Conservation (phyloP, 2,113 vertebrate species). For the Gyps fulvus region DNA sequence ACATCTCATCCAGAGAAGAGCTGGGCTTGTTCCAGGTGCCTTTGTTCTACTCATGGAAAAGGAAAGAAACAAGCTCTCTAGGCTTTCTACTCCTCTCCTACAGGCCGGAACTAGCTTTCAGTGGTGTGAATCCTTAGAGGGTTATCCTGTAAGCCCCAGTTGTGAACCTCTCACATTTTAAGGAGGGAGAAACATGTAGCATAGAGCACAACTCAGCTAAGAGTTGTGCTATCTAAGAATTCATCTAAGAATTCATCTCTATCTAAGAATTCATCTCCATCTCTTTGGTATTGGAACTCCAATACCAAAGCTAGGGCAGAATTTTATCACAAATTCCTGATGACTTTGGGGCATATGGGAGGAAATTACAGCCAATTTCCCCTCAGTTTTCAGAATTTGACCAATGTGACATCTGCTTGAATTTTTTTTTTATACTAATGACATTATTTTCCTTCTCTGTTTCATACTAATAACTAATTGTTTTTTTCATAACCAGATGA, state of each 20-base stretch:
- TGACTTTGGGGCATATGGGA: neutral
- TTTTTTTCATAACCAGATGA: neutral
- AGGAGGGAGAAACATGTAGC: neutral
- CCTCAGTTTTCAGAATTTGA: neutral
- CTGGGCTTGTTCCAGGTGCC: neutral
- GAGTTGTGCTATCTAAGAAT: neutral
- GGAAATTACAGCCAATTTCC: neutral
- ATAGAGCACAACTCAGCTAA: neutral
- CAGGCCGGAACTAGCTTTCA: neutral
- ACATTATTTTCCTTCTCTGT: neutral
- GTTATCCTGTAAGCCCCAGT: fast-evolving
- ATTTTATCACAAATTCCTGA: neutral
- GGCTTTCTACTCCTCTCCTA: neutral
- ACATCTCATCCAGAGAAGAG: neutral
- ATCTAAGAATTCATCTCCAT: neutral
- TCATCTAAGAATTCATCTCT: neutral
- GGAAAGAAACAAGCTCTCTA: neutral
- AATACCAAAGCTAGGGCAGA: neutral
- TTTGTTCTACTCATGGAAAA: neutral
- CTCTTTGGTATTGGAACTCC: neutral
- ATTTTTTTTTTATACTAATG: neutral
- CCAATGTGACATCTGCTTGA: neutral
- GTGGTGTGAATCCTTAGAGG: neutral
- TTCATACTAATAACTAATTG: neutral
- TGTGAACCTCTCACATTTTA: neutral